Evolutionary conservation across 2,113 vertebrate genomes (phyloP).

Genomic region (Cheirogaleus medius): DNA sequence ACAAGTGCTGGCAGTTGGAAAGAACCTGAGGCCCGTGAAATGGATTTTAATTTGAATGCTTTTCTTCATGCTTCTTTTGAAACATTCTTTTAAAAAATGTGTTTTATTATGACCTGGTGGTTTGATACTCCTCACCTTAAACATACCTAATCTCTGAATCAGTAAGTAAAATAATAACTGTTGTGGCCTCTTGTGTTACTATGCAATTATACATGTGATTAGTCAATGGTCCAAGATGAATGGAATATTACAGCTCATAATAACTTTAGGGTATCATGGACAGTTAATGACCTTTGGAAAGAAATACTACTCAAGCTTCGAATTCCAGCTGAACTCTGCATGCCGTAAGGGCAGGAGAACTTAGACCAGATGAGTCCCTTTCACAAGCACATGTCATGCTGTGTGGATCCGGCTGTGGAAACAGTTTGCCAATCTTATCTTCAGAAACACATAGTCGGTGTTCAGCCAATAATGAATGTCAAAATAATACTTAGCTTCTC

Average conservation of each 20-base stretch:
- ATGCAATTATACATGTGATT: neutral
- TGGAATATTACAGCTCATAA: slow-evolving; percentile 22
- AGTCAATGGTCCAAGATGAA: slow-evolving; percentile 14
- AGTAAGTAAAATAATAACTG: slow-evolving; percentile 31
- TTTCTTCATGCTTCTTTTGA: neutral
- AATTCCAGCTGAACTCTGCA: slow-evolving; percentile 74
- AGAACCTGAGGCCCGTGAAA: neutral
- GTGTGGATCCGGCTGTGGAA: slow-evolving; percentile 74
- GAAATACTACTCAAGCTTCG: slow-evolving; percentile 61
- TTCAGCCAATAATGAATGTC: slow-evolving; percentile 78
- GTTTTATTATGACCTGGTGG: neutral
- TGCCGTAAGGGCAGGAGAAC: slow-evolving; percentile 63
- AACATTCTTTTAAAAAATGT: neutral
- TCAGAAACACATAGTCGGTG: slow-evolving; percentile 73
- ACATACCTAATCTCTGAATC: slow-evolving; percentile 7
- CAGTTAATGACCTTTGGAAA: slow-evolving; percentile 74
- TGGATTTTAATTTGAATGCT: neutral
- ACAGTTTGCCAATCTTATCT: slow-evolving; percentile 74
- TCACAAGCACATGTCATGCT: slow-evolving; percentile 72
- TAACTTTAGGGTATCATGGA: slow-evolving; percentile 36
- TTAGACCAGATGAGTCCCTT: slow-evolving; percentile 78
- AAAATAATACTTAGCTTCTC: slow-evolving; percentile 73
- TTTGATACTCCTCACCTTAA: slow-evolving; percentile 25
- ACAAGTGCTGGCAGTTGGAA: neutral
- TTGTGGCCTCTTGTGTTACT: neutral